Base-by-base conservation (phyloP, 2,888 invertebrate genomes). In the Lasioglossum calceatum region DNA sequence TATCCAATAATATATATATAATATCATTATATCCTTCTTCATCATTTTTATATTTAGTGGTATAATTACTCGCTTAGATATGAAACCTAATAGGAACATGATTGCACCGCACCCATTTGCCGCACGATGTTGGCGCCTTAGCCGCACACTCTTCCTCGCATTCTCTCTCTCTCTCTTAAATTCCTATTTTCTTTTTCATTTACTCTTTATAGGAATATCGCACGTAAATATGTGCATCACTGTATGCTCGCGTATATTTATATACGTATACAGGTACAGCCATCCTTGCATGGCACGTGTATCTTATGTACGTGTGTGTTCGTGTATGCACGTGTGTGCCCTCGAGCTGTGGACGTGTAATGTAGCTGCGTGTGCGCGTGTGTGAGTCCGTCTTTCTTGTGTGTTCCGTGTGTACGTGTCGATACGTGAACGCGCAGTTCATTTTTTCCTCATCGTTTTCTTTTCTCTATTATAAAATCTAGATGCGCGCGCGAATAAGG, bases 1-100 rank as follows among this genome's bases (percentile, higher is more conserved):
- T 94, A 94, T 94, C 91, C 92, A 95, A 93, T 93, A 93, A 95
- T 94, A 94, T 93, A 94, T 94, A 94, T 94, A 94, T 94, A 94
- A 94, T 94, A 94, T 94, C 94, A 93, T 94, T 93, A 93, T 94
- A 94, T 94, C 94, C 93, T 94, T 94, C 94, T 94, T 95, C 94
- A 93, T 95, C 94, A 95, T 95, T 94, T 95, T 94, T 95, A 95
- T 94, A 95, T 94, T 95, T 95, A 95, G 92, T 94, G 94, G 94
- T 95, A 95, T 95, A 94, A 94, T 95, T 95, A 94, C 94, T 94
- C 94, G 95, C 94, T 94, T 95, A 95, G 95, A 95, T 95, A 95
- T 95, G 95, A 95, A 95, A 95, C 95, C 95, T 95, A 95, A 94
- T 95, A 95, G 95, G 95, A 95, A 95, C 95, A 94, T 95, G 94